A percentile compares a stretch with the other conserved stretches of the same genome.
phyloP scores from a whole-genome alignment of 2,113 vertebrate species.

The Otus sunia region DNA sequence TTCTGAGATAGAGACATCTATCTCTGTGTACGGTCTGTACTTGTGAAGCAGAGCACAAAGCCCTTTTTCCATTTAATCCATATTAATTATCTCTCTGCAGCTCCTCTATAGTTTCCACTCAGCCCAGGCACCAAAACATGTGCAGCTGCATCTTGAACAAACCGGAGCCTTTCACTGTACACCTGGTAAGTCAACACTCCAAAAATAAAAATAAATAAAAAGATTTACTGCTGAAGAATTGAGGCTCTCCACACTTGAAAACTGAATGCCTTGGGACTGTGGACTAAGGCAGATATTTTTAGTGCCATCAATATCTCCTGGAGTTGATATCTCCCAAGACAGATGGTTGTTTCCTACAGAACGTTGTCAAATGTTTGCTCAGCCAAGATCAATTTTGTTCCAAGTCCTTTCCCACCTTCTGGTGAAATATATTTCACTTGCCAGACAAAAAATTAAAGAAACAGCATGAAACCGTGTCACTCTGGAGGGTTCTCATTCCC shows the following conservation, averaged over 20 bases:
- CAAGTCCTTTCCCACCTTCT: constrained; percentile 72
- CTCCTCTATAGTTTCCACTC: background rate
- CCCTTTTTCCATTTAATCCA: constrained; percentile 43
- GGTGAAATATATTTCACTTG: constrained; percentile 62
- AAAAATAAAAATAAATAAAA: constrained; percentile 33
- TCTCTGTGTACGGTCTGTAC: constrained; percentile 38
- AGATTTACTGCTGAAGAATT: constrained; percentile 1
- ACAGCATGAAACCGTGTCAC: constrained; percentile 16
- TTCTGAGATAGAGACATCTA: constrained; percentile 35
- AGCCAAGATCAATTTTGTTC: constrained; percentile 71
- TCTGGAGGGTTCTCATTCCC: background rate
- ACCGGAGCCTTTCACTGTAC: background rate
- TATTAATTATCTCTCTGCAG: constrained; percentile 48
- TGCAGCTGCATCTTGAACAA: background rate
- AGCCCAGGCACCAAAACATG: background rate
- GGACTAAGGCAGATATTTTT: constrained; percentile 63
- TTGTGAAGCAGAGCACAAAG: constrained; percentile 54
- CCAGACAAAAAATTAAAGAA: constrained; percentile 70
- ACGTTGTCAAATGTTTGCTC: constrained; percentile 73
- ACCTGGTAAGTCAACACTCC: constrained; percentile 19
- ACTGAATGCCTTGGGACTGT: background rate
- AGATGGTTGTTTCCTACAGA: constrained; percentile 70
- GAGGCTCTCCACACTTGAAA: background rate
- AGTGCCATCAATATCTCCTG: constrained; percentile 64
- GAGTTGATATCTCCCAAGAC: constrained; percentile 64